A percentile compares a stretch with the other conserved stretches of the same genome.
Conservation (phyloP, 2,888 invertebrate species). For the Odontocerum albicorne region DNA sequence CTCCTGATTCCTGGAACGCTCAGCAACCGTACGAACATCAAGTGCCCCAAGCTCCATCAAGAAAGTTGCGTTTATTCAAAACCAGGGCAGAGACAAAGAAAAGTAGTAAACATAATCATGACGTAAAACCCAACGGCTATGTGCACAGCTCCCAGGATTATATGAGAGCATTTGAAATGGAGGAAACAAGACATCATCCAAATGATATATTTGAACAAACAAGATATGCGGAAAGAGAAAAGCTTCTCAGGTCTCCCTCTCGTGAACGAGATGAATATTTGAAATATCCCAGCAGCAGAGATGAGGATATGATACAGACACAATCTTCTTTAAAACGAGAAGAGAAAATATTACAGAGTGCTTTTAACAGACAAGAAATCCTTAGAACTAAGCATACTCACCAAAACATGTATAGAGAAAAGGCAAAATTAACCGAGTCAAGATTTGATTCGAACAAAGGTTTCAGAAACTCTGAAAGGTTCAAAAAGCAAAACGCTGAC, state of each 20-base stretch:
- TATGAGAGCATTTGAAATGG: slow-evolving; percentile 40
- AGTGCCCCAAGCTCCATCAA: slow-evolving; percentile 44
- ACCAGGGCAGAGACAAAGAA: slow-evolving; percentile 73
- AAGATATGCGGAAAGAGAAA: slow-evolving; percentile 40
- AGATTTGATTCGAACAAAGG: slow-evolving; percentile 55
- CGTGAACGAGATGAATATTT: slow-evolving; percentile 53
- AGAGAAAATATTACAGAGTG: slow-evolving; percentile 53
- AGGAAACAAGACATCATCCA: slow-evolving; percentile 29
- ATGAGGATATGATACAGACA: slow-evolving; percentile 48
- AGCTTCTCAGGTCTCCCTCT: slow-evolving; percentile 51
- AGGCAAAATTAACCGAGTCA: slow-evolving; percentile 52
- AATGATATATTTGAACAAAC: slow-evolving; percentile 35
- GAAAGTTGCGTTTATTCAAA: slow-evolving; percentile 70
- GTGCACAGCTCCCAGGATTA: slow-evolving; percentile 21
- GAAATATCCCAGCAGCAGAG: slow-evolving; percentile 50
- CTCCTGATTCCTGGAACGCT: slow-evolving; percentile 61
- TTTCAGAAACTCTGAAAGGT: slow-evolving; percentile 56
- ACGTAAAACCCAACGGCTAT: slow-evolving; percentile 31
- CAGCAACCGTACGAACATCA: slow-evolving; percentile 52
- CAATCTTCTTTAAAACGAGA: slow-evolving; percentile 51
- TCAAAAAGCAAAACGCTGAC: slow-evolving; percentile 48
- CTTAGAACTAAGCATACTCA: slow-evolving; percentile 54
- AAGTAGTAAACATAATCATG: slow-evolving; percentile 37
- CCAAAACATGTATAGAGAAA: slow-evolving; percentile 54
- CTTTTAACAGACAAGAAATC: slow-evolving; percentile 50